Conservation (phyloP, 2,113 vertebrate species). For the Pedionomus torquatus region DNA sequence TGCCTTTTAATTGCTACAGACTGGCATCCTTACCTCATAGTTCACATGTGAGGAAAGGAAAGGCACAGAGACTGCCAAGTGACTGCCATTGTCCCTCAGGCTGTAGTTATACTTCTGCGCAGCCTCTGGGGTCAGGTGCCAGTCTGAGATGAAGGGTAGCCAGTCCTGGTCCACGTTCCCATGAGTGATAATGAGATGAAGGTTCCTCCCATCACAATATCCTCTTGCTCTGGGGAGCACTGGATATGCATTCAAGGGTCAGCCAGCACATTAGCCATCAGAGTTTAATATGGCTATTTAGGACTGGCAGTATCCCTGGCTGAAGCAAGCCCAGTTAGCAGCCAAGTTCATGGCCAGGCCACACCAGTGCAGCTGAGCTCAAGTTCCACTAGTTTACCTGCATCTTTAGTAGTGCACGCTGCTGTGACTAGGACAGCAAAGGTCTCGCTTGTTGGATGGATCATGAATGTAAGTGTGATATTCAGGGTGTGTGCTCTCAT, state of each 20-base stretch:
- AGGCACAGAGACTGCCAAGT: slow-evolving; percentile 45
- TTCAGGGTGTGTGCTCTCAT: slow-evolving; percentile 43
- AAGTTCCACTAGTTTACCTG: slow-evolving; percentile 41
- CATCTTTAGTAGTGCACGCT: slow-evolving; percentile 4
- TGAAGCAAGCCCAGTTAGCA: neutral
- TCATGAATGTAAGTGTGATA: slow-evolving; percentile 43
- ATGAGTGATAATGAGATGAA: slow-evolving; percentile 15
- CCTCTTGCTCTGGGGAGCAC: slow-evolving; percentile 11
- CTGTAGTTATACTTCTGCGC: neutral
- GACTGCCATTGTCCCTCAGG: slow-evolving; percentile 50
- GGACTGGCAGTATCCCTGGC: neutral
- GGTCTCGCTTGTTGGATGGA: slow-evolving; percentile 6
- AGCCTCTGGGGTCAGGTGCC: neutral
- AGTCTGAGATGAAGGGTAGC: slow-evolving; percentile 54
- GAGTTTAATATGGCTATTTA: neutral
- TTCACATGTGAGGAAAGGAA: slow-evolving; percentile 11
- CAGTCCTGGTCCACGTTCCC: slow-evolving; percentile 65
- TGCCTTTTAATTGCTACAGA: neutral
- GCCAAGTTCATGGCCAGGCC: neutral
- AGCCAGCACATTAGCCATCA: neutral
- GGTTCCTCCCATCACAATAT: slow-evolving; percentile 35
- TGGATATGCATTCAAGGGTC: neutral
- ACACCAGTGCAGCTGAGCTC: neutral
- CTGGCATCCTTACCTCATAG: slow-evolving; percentile 53
- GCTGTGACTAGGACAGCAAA: slow-evolving; percentile 1